Evolutionary conservation across 2,888 invertebrate genomes (phyloP), one percentile per base, ranked within the genome.

Genomic region (Pedicia rivosa): DNA sequence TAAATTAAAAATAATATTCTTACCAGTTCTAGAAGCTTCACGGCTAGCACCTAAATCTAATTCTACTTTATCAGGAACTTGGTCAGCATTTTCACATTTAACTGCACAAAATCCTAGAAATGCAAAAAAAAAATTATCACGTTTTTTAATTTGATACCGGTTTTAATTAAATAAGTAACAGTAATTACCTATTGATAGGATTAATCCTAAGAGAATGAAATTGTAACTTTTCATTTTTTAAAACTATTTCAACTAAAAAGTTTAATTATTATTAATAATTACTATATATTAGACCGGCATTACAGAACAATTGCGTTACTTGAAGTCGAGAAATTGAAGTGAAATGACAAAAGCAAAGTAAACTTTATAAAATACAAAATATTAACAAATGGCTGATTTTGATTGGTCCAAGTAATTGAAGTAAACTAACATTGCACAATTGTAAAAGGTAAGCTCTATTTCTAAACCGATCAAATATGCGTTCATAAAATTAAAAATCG

Each of bases 21-120:
- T 55, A 86, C 86, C 86, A 55, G 94, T 95, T 57, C 84, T 74
- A 7, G 90, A 91, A 41, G 73, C 88, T 60, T 92, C 88, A 44
- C 84, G 69, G 43, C 78, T 83, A 32, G 86, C 73, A 10, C 91
- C 91, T 38, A 90, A 64, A 57, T 91, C 83, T 22, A 72, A 65
- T 35, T 87, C 83, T 37, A 81, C 69, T 5, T 70, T 78, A 49
- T 73, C 71, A 33, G 68, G 61, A 27, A 47, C 46, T 37, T 48
- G 48, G 14, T 43, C 46, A 20, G 41, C 44, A 9, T 48, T 46
- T 5, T 52, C 60, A 7, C 25, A 25, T 9, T 25, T 24, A 14
- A 22, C 24, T 25, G 25, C 15, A 15, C 16, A 25, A 15, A 25
- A 13, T 6, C 32, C 32, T 32, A 22, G 12, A 6, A 32, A 30